Evolutionary conservation across 2,888 invertebrate genomes (phyloP).

Genomic region (Nymphalis urticae): DNA sequence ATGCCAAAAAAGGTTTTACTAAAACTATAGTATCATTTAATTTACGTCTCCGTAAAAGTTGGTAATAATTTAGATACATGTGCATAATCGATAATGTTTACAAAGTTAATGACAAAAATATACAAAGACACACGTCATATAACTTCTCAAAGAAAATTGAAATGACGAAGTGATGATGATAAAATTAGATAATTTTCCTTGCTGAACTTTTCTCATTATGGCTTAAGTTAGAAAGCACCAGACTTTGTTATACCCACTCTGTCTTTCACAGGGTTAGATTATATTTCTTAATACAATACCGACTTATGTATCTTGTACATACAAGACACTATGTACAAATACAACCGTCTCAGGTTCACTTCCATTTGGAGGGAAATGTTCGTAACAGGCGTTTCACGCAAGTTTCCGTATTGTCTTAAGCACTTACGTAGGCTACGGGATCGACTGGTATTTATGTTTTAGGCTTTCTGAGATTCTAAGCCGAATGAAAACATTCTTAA

Average conservation of each 20-base stretch:
- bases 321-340: background rate
- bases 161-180: too few relatives aligned
- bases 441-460: background rate
- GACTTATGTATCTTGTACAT: background rate
- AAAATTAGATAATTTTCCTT: too few relatives aligned
- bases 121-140: too few relatives aligned
- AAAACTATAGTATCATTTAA: too few relatives aligned
- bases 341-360: conserved; percentile 3
- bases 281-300: background rate
- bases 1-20: too few relatives aligned
- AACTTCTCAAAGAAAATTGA: too few relatives aligned
- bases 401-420: conserved; percentile 6
- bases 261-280: background rate
- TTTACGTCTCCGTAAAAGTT: too few relatives aligned
- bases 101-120: too few relatives aligned
- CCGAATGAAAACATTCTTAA: background rate
- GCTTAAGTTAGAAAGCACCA: too few relatives aligned
- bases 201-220: too few relatives aligned
- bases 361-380: conserved; percentile 9
- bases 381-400: conserved; percentile 4
- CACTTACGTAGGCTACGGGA: conserved; percentile 5
- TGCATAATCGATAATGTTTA: too few relatives aligned
- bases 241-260: background rate
- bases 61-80: too few relatives aligned
- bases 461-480: conserved; percentile 2